phyloP scores from a whole-genome alignment of 2,797 vertebrate genomes.

The Lindbergichthys nudifrons region DNA sequence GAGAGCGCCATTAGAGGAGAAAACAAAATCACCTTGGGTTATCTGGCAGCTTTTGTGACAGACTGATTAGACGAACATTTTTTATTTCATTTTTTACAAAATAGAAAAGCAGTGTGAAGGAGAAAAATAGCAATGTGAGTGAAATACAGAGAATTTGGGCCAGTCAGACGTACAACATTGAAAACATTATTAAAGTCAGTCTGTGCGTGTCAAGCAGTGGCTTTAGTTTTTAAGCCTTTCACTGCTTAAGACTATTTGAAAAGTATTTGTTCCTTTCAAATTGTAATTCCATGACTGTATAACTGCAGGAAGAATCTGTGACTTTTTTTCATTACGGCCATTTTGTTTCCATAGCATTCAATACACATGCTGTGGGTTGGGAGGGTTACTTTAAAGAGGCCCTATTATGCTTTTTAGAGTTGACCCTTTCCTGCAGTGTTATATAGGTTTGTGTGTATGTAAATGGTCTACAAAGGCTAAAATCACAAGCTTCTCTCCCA shows the following conservation, averaged over 20 bases:
- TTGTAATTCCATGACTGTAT: conserved; percentile 41
- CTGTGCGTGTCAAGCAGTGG: conserved; percentile 25
- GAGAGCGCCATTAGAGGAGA: conserved; percentile 59
- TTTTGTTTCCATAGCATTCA: background rate
- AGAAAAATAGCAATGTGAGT: conserved; percentile 35
- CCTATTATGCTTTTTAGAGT: too few relatives aligned
- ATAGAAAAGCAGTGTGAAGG: conserved; percentile 17
- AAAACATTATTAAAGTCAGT: conserved; percentile 48
- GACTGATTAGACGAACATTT: conserved; percentile 62
- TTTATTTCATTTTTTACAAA: background rate
- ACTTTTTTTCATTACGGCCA: background rate
- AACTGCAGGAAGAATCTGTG: background rate
- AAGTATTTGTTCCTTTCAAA: conserved; percentile 21
- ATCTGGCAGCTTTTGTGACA: conserved; percentile 68
- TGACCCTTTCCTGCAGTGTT: too few relatives aligned
- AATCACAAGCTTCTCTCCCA: too few relatives aligned
- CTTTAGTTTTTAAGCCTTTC: conserved; percentile 37
- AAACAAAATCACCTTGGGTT: conserved; percentile 62
- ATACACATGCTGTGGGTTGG: background rate
- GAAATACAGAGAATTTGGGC: conserved; percentile 38
- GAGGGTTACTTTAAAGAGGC: too few relatives aligned
- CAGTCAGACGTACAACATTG: conserved; percentile 21
- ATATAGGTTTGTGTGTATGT: too few relatives aligned
- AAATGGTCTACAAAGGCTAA: too few relatives aligned
- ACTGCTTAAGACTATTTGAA: conserved; percentile 30